These are phyloP conservation scores for Python bivittatus DNA, from an alignment of 2,113 vertebrate species.

Conservation along the genomic window DNA sequence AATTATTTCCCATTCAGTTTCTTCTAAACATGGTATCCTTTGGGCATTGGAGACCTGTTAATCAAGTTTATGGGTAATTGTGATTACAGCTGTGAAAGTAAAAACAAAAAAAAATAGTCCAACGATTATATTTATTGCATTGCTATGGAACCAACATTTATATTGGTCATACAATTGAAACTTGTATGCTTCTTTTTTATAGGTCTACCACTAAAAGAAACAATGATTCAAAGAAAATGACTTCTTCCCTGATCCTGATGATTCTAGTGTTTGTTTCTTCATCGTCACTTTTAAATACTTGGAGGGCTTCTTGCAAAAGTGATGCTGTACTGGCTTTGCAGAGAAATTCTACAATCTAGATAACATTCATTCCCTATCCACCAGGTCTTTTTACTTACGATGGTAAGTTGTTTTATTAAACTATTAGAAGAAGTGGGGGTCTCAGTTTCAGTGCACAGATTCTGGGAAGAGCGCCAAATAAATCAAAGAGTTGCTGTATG, in stretches of 20 bases:
- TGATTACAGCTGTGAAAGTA: not conserved
- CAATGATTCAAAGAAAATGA: not conserved
- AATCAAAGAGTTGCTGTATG: not conserved
- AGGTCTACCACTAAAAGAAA: not conserved
- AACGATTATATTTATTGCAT: not conserved
- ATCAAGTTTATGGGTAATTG: not conserved
- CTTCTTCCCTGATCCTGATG: not conserved
- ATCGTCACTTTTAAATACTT: slow-evolving; percentile 11
- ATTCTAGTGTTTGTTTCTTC: slow-evolving; percentile 6
- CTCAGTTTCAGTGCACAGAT: not conserved
- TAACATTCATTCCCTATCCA: rapidly evolving
- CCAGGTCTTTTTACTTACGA: not conserved
- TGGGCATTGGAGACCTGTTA: not conserved
- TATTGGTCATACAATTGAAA: not conserved
- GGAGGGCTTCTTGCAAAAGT: not conserved
- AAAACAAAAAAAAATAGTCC: not conserved
- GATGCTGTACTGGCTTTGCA: slow-evolving; percentile 7
- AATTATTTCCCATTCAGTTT: not conserved
- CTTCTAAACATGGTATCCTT: not conserved
- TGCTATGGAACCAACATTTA: not conserved
- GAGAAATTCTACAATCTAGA: slow-evolving; percentile 12
- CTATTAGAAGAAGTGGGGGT: not conserved
- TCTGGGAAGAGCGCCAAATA: not conserved
- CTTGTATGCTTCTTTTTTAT: not conserved
- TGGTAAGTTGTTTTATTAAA: not conserved